Evolutionary conservation across 1,140 invertebrate species (phyloP).

Genomic region (Aphis gossypii): DNA sequence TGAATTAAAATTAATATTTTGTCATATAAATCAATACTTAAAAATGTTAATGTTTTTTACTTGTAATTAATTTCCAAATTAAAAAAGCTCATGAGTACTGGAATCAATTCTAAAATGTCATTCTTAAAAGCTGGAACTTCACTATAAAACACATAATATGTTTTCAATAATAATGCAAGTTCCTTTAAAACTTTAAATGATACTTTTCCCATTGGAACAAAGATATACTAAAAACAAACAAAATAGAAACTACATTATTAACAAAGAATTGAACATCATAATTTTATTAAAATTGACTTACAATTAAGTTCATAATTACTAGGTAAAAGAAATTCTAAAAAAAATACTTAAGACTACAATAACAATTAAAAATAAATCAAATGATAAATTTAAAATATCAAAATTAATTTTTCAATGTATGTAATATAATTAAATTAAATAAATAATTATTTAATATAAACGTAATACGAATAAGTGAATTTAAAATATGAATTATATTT

Average conservation of each 20-base stretch:
- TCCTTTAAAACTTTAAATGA: slow-evolving; percentile 49
- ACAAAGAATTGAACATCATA: neutral
- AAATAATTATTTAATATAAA: neutral
- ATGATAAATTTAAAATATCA: neutral
- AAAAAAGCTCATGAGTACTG: slow-evolving; percentile 28
- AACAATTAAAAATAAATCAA: neutral
- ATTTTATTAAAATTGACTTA: too few species aligned
- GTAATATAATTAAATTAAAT: neutral
- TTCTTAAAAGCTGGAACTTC: slow-evolving; percentile 20
- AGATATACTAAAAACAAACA: slow-evolving; percentile 33
- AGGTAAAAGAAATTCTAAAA: neutral
- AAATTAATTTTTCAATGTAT: neutral
- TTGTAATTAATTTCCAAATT: slow-evolving; percentile 40
- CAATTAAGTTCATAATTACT: neutral
- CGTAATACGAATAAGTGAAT: neutral
- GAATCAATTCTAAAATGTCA: slow-evolving; percentile 47
- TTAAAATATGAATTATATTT: neutral
- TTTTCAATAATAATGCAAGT: slow-evolving; percentile 25
- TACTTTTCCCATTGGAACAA: slow-evolving; percentile 46
- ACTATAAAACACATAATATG: slow-evolving; percentile 23
- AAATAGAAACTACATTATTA: neutral
- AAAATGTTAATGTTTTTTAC: neutral
- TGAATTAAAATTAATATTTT: neutral
- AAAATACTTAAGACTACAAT: neutral
- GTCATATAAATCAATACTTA: neutral